Percentiles rank a stretch among this genome's conserved stretches.
phyloP scores from a whole-genome alignment of 2,113 vertebrate species.

The Sterrhoptilus dennistouni region DNA sequence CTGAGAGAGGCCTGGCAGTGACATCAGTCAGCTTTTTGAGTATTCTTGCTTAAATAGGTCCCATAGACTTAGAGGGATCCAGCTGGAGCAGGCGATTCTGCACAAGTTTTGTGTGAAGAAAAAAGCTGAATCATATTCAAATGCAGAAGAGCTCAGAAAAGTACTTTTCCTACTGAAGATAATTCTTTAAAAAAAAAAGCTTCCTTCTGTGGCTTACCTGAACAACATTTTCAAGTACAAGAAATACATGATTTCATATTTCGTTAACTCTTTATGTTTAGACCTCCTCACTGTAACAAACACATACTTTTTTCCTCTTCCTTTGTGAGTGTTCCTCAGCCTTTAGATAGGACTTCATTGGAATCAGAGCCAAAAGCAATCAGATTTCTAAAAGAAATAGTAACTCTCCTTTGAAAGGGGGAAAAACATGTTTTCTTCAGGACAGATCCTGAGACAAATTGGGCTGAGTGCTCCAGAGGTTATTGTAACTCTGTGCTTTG shows the following conservation, averaged over 20 bases:
- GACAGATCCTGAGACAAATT: neutral
- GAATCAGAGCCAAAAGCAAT: neutral
- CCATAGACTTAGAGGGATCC: neutral
- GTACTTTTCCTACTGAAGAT: neutral
- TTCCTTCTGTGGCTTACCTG: neutral
- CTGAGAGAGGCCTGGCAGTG: no score
- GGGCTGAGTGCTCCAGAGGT: neutral
- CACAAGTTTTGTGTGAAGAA: neutral
- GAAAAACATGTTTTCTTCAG: neutral
- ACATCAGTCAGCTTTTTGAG: neutral
- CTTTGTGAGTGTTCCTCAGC: neutral
- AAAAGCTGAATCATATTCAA: neutral
- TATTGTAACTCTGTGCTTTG: neutral
- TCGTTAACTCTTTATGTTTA: neutral
- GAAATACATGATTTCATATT: neutral
- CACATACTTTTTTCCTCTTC: neutral
- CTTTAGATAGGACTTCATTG: neutral
- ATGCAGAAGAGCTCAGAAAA: neutral
- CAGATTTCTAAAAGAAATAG: neutral
- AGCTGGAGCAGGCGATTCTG: neutral
- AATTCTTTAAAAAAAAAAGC: neutral
- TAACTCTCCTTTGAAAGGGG: neutral
- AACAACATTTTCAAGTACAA: neutral
- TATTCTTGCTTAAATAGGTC: neutral
- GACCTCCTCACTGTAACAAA: neutral